These are phyloP conservation scores for Oxycera nigricornis DNA, from an alignment of 2,888 invertebrate species.

Conservation along the genomic window DNA sequence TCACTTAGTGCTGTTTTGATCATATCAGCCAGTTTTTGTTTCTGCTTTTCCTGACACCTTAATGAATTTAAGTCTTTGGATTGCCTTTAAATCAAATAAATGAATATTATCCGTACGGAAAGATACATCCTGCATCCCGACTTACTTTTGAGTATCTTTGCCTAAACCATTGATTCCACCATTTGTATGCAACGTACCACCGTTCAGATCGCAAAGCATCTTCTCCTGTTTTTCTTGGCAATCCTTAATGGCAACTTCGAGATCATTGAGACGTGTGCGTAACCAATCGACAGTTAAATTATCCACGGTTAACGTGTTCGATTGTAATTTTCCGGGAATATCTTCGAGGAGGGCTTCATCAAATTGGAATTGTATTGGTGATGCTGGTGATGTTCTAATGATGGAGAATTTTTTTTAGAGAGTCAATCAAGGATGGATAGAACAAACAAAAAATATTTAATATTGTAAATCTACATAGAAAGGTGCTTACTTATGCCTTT, in stretches of 20 bases:
- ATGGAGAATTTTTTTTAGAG: too few species aligned
- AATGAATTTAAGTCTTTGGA: slow-evolving; percentile 80
- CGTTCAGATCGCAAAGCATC: slow-evolving; percentile 63
- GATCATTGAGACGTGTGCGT: slow-evolving; percentile 77
- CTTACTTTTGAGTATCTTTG: slow-evolving; percentile 61
- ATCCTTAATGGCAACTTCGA: slow-evolving; percentile 79
- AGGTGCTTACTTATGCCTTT: slow-evolving; percentile 81
- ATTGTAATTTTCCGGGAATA: slow-evolving; percentile 83
- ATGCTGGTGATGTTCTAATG: slow-evolving; percentile 82
- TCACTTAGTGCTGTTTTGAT: slow-evolving; percentile 85
- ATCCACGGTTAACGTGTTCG: slow-evolving; percentile 90
- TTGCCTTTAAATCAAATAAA: slow-evolving; percentile 51
- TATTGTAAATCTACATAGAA: slow-evolving; percentile 25
- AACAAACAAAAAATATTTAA: too few species aligned
- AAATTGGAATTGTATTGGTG: slow-evolving; percentile 81
- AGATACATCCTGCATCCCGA: neutral
- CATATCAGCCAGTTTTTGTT: slow-evolving; percentile 81
- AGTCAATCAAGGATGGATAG: too few species aligned
- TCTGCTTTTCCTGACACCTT: slow-evolving; percentile 82
- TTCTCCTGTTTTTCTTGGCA: slow-evolving; percentile 75
- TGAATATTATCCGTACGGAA: neutral
- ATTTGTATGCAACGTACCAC: slow-evolving; percentile 61
- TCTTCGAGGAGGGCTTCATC: slow-evolving; percentile 89
- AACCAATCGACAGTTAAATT: slow-evolving; percentile 92
- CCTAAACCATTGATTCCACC: slow-evolving; percentile 60